These are phyloP conservation scores for Cyanoramphus novaezelandiae DNA, from an alignment of 2,113 vertebrate species.

Conservation along the genomic window DNA sequence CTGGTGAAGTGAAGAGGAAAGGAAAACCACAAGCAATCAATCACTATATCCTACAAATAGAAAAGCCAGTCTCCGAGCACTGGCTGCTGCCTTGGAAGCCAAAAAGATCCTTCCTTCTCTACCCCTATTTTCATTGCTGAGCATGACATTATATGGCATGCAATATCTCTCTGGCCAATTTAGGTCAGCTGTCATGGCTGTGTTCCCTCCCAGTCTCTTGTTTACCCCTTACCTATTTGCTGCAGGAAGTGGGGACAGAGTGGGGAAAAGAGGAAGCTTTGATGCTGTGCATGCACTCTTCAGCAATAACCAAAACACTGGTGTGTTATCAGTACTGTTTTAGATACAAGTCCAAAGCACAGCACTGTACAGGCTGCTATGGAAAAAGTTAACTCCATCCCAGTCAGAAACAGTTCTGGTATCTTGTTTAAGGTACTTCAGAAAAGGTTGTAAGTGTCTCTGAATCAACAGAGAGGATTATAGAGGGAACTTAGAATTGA, in stretches of 20 bases:
- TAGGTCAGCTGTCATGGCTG: not conserved
- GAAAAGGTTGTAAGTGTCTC: not conserved
- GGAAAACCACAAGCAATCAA: not conserved
- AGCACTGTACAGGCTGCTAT: not conserved
- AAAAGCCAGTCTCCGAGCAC: not conserved
- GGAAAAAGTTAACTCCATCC: not conserved
- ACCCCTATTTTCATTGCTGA: not conserved
- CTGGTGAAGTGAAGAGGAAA: not conserved
- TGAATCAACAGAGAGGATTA: not conserved
- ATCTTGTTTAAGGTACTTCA: not conserved
- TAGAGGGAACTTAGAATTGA: not conserved
- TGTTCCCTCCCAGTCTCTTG: not conserved
- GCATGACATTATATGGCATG: not conserved
- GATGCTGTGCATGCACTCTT: not conserved
- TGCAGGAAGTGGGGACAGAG: not conserved
- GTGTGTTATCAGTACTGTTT: not conserved
- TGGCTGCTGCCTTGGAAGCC: not conserved
- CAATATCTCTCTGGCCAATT: not conserved
- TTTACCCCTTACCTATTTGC: not conserved
- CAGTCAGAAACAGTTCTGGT: not conserved
- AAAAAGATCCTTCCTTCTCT: not conserved
- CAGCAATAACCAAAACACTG: not conserved
- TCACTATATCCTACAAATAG: not conserved
- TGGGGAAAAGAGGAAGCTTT: not conserved
- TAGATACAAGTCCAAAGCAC: not conserved